phyloP scores from a whole-genome alignment of 2,113 vertebrate genomes.

The Eonycteris spelaea region DNA sequence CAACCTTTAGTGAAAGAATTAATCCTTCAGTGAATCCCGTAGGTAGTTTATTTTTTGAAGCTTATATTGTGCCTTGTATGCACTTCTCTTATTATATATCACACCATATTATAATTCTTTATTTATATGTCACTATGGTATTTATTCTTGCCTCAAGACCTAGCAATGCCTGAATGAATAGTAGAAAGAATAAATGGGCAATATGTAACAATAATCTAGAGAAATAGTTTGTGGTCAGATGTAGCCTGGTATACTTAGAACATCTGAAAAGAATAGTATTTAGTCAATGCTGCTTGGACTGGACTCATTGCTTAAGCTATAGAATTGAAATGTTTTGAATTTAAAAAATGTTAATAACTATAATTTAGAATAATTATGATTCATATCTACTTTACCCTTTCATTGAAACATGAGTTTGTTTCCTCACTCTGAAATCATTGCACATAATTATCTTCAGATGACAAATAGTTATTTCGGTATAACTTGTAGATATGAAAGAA shows the following conservation, averaged over 20 bases:
- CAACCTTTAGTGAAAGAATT: background rate
- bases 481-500: background rate
- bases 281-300: background rate
- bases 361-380: constrained; percentile 58
- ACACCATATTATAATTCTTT: background rate
- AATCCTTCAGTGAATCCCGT: background rate
- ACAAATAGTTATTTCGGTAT: constrained; percentile 1
- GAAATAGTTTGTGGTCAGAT: constrained; percentile 4
- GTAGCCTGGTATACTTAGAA: background rate
- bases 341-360: constrained; percentile 53
- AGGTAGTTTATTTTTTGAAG: background rate
- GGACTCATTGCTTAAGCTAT: background rate
- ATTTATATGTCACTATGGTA: background rate
- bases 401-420: constrained; percentile 51
- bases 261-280: constrained; percentile 32
- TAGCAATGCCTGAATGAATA: background rate
- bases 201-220: background rate
- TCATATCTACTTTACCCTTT: constrained; percentile 50
- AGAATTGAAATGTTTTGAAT: constrained; percentile 23
- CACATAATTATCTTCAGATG: constrained; percentile 41
- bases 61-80: background rate
- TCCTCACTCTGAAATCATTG: constrained; percentile 42
- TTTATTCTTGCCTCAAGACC: background rate
- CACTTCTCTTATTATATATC: background rate
- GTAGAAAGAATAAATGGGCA: background rate